These are phyloP conservation scores for Salarias fasciatus DNA, from an alignment of 2,797 vertebrate genomes.

Conservation along the genomic window DNA sequence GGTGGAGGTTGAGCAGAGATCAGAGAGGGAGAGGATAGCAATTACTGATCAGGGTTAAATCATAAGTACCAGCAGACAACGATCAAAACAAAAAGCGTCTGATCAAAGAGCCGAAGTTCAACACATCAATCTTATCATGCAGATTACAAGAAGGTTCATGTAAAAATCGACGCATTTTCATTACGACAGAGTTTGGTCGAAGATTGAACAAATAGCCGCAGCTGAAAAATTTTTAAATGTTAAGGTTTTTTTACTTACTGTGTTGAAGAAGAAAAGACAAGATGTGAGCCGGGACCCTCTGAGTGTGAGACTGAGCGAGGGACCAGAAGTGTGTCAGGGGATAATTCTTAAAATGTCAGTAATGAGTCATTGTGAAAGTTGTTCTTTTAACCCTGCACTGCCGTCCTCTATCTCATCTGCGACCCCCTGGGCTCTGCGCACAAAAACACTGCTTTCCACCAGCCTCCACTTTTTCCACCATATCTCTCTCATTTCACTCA, in stretches of 20 bases:
- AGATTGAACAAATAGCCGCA: no score
- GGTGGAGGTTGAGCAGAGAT: slow-evolving; percentile 1
- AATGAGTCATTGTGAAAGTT: slow-evolving; percentile 73
- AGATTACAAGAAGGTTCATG: no score
- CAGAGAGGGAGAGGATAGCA: background rate
- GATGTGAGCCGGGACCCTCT: slow-evolving; percentile 69
- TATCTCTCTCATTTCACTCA: slow-evolving; percentile 43
- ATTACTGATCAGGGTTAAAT: background rate
- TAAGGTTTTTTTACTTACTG: slow-evolving; percentile 50
- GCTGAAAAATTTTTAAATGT: slow-evolving; percentile 3
- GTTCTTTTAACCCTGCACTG: background rate
- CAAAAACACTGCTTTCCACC: slow-evolving; percentile 20
- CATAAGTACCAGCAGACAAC: no score
- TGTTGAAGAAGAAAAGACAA: slow-evolving; percentile 23
- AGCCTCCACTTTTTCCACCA: slow-evolving; percentile 65
- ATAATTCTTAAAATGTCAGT: slow-evolving; percentile 38
- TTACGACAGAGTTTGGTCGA: no score
- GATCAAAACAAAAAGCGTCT: no score
- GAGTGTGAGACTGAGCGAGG: slow-evolving; percentile 63
- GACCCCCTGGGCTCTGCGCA: slow-evolving; percentile 39
- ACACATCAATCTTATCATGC: no score
- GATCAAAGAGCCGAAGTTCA: no score
- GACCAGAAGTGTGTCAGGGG: slow-evolving; percentile 30
- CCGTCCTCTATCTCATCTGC: slow-evolving; percentile 3
- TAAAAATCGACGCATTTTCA: no score